Conservation (phyloP, 2,888 invertebrate species). For the Drosophila maculinotata region DNA sequence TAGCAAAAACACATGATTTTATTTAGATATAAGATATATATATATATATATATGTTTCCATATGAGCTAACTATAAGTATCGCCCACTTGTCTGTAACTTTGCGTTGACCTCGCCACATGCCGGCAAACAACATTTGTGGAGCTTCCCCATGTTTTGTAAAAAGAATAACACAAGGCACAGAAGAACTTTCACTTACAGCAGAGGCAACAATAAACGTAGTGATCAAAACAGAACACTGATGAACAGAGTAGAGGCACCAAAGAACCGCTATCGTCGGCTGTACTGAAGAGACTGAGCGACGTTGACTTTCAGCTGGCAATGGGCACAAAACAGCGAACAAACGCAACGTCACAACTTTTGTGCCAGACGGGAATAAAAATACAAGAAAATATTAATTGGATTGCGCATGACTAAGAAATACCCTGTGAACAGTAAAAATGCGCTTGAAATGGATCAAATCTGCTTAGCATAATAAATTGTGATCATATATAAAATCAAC, state of each 20-base stretch:
- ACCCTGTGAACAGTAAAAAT: slow-evolving; percentile 1
- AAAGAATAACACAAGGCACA: slow-evolving; percentile 26
- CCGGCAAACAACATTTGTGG: slow-evolving; percentile 36
- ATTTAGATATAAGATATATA: slow-evolving; percentile 16
- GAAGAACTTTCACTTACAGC: slow-evolving; percentile 67
- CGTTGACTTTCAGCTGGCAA: slow-evolving; percentile 34
- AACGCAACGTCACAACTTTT: slow-evolving; percentile 42
- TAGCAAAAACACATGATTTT: slow-evolving; percentile 48
- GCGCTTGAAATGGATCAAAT: not conserved
- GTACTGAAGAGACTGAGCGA: slow-evolving; percentile 62
- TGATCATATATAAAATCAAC: not conserved
- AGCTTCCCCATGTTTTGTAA: slow-evolving; percentile 44
- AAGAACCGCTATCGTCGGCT: slow-evolving; percentile 62
- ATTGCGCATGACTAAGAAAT: not conserved
- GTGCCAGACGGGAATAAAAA: slow-evolving; percentile 25
- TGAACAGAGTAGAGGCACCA: slow-evolving; percentile 20
- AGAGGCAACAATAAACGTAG: slow-evolving; percentile 39
- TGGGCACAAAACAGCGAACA: slow-evolving; percentile 5
- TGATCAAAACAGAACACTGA: slow-evolving; percentile 53
- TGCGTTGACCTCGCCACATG: slow-evolving; percentile 26
- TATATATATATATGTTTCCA: not conserved
- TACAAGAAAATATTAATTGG: slow-evolving; percentile 6
- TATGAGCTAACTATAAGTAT: slow-evolving; percentile 19
- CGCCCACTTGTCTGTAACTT: slow-evolving; percentile 36
- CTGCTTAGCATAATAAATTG: not conserved